Conservation (phyloP, 2,888 invertebrate species). For the Cosmia trapezina region DNA sequence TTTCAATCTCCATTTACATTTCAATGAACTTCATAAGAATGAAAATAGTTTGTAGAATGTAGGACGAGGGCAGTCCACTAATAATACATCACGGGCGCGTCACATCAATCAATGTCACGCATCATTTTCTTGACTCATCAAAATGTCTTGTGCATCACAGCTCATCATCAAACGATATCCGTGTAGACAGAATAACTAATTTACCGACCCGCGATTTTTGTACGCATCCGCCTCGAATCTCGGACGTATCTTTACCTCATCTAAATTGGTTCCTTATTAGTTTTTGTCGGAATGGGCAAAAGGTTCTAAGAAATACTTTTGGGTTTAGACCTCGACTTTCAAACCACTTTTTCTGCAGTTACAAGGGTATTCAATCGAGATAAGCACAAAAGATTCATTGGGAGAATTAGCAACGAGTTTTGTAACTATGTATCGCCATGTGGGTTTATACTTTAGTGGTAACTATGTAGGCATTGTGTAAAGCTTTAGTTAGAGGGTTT, state of each 20-base stretch:
- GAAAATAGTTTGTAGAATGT: constrained; percentile 28
- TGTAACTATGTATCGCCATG: neutral
- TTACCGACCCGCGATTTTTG: constrained; percentile 8
- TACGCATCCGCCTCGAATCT: constrained; percentile 1
- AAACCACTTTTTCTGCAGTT: constrained; percentile 30
- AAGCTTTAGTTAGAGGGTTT: constrained; percentile 16
- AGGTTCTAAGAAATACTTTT: constrained; percentile 52
- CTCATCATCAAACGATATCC: constrained; percentile 11
- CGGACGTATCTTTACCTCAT: constrained; percentile 1
- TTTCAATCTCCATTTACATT: neutral
- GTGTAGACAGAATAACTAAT: constrained; percentile 20
- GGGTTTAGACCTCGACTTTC: constrained; percentile 20
- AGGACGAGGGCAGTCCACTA: constrained; percentile 38
- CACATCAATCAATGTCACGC: constrained; percentile 53
- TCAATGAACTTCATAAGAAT: constrained; percentile 41
- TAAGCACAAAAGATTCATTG: neutral
- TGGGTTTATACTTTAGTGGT: neutral
- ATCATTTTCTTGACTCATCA: constrained; percentile 35
- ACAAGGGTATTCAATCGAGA: constrained; percentile 4
- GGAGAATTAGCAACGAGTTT: neutral
- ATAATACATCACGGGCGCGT: constrained; percentile 40
- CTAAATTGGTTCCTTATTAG: constrained; percentile 41
- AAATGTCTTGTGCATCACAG: constrained; percentile 22
- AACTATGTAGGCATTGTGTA: neutral
- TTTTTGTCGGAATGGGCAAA: constrained; percentile 52